phyloP scores from a whole-genome alignment of 2,888 invertebrate genomes.

The Coelopa pilipes region DNA sequence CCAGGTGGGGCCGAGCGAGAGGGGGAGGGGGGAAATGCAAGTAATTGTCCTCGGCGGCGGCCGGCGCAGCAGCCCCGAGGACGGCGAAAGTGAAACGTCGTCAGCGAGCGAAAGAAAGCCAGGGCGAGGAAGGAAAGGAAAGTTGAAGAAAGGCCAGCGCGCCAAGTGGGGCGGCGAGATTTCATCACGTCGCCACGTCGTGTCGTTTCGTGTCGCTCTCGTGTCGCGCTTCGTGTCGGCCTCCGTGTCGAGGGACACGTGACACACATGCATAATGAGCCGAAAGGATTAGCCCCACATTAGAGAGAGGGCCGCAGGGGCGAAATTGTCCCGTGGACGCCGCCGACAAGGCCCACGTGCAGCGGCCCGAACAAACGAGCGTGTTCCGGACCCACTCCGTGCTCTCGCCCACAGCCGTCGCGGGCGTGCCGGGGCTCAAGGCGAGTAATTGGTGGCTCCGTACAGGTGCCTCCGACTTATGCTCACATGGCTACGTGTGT shows the following conservation, averaged over 20 bases:
- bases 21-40: no score
- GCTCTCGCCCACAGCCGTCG: no score
- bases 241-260: conserved; percentile 29
- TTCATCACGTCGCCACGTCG: conserved; percentile 16
- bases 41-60: neutral
- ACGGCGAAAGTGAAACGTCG: neutral
- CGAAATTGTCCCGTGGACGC: conserved; percentile 16
- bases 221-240: neutral
- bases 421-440: no score
- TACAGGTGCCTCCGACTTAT: no score
- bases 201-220: conserved; percentile 7
- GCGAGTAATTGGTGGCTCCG: no score
- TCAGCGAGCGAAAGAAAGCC: neutral
- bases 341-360: neutral
- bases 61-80: no score
- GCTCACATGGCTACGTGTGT: no score
- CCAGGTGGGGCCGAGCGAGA: neutral
- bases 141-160: neutral
- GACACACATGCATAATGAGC: conserved; percentile 42
- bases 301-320: neutral
- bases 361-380: conserved; percentile 8
- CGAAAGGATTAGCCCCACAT: conserved; percentile 40
- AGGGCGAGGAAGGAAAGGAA: neutral
- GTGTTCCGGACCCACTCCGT: neutral
- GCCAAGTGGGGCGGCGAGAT: conserved; percentile 3